These are phyloP conservation scores for Hesperia comma DNA, from an alignment of 2,888 invertebrate genomes.

Conservation along the genomic window DNA sequence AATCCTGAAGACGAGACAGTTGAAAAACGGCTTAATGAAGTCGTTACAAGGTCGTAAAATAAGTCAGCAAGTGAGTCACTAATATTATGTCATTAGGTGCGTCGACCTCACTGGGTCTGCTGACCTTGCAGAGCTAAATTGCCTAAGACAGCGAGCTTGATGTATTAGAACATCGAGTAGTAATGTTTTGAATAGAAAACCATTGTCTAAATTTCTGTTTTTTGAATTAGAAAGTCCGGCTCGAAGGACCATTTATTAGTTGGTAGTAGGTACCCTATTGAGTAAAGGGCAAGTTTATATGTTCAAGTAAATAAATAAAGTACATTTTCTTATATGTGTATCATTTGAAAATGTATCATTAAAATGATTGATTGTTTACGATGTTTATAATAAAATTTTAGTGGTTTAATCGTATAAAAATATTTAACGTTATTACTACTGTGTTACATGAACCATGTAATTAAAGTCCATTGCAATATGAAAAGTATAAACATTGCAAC, in stretches of 20 bases:
- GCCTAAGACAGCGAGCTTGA: conserved; percentile 39
- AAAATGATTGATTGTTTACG: too few relatives aligned
- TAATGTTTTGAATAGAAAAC: conserved; percentile 17
- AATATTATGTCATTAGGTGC: conserved; percentile 46
- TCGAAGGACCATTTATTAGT: conserved; percentile 1
- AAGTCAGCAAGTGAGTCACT: conserved; percentile 40
- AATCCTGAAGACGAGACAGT: conserved; percentile 9
- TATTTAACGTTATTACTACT: too few relatives aligned
- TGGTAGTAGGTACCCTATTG: background rate
- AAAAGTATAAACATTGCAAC: too few relatives aligned
- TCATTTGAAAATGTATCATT: too few relatives aligned
- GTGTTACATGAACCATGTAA: too few relatives aligned
- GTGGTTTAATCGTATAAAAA: too few relatives aligned
- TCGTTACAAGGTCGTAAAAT: conserved; percentile 27
- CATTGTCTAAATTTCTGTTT: background rate
- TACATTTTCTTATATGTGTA: too few relatives aligned
- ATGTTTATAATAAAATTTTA: too few relatives aligned
- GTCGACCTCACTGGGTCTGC: conserved; percentile 38
- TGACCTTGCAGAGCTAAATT: conserved; percentile 32
- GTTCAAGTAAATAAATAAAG: too few relatives aligned
- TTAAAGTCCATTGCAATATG: too few relatives aligned
- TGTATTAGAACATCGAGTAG: conserved; percentile 18
- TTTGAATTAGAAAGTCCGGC: background rate
- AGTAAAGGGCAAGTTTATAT: too few relatives aligned
- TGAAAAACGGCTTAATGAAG: conserved; percentile 31